phyloP scores from a whole-genome alignment of 2,888 invertebrate species.

The Napeogenes inachia region DNA sequence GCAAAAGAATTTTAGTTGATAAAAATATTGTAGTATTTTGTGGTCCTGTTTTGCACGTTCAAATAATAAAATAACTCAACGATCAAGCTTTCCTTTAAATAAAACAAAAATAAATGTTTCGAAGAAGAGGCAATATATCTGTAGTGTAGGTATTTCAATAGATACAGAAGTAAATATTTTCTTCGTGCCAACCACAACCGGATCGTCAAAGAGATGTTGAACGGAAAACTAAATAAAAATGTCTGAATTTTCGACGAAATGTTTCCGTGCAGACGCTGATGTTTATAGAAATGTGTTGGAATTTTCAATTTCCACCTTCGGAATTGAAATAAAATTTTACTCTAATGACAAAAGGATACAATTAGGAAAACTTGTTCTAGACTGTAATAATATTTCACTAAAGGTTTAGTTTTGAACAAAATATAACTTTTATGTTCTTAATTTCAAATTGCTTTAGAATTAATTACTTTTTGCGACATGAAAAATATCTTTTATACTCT shows the following conservation, averaged over 20 bases:
- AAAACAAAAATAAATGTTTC: slow-evolving; percentile 14
- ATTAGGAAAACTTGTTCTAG: too few species aligned
- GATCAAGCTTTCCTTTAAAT: neutral
- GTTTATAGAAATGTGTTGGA: slow-evolving; percentile 37
- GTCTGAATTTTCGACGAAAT: slow-evolving; percentile 68
- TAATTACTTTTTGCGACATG: too few species aligned
- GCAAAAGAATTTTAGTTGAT: too few species aligned
- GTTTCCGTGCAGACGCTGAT: slow-evolving; percentile 49
- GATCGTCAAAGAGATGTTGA: slow-evolving; percentile 55
- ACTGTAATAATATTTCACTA: neutral
- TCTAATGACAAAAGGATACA: neutral
- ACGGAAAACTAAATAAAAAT: slow-evolving; percentile 70
- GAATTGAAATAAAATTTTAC: slow-evolving; percentile 4
- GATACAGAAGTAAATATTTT: slow-evolving; percentile 48
- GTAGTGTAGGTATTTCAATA: slow-evolving; percentile 33
- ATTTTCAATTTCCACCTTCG: slow-evolving; percentile 37
- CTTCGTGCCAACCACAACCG: slow-evolving; percentile 24
- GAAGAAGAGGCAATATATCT: slow-evolving; percentile 13
- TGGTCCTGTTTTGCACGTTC: neutral
- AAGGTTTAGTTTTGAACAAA: too few species aligned
- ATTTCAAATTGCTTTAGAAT: too few species aligned
- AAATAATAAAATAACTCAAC: neutral
- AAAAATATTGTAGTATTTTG: neutral
- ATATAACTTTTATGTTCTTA: too few species aligned
- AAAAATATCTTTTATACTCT: too few species aligned